Evolutionary conservation across 2,797 vertebrate genomes (phyloP).

Genomic region (Gymnodraco acuticeps): DNA sequence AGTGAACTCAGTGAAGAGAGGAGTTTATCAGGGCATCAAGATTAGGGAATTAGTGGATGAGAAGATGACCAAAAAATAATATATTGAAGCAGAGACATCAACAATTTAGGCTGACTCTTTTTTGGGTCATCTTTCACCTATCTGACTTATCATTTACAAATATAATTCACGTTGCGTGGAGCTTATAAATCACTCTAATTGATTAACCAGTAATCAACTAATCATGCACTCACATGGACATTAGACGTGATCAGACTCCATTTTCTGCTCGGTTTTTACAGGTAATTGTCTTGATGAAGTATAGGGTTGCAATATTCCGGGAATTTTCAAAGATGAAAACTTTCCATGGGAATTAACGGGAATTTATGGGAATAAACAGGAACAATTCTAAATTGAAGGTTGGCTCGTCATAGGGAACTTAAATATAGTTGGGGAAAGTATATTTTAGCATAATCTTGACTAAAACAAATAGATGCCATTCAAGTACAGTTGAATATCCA

Average conservation of each 20-base stretch:
- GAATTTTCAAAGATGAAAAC: too few species aligned
- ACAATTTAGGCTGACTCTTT: constrained; percentile 12
- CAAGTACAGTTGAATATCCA: too few species aligned
- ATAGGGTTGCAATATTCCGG: background rate
- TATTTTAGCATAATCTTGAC: too few species aligned
- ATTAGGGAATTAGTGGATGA: constrained; percentile 57
- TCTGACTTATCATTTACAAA: constrained; percentile 6
- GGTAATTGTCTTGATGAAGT: background rate
- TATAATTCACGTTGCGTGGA: background rate
- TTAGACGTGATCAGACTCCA: background rate
- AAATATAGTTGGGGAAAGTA: too few species aligned
- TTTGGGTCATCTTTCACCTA: constrained; percentile 8
- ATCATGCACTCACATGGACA: background rate
- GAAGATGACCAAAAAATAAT: constrained; percentile 14
- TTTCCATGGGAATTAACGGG: too few species aligned
- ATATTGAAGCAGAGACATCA: constrained; percentile 8
- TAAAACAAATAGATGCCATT: too few species aligned
- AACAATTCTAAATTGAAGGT: too few species aligned
- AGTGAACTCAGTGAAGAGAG: constrained; percentile 44
- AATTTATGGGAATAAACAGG: too few species aligned
- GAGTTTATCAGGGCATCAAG: constrained; percentile 60
- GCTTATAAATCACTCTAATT: constrained; percentile 2
- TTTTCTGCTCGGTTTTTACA: background rate
- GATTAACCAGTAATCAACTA: background rate
- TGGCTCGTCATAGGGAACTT: too few species aligned